Conservation (phyloP, 2,113 vertebrate species). For the Menura novaehollandiae region DNA sequence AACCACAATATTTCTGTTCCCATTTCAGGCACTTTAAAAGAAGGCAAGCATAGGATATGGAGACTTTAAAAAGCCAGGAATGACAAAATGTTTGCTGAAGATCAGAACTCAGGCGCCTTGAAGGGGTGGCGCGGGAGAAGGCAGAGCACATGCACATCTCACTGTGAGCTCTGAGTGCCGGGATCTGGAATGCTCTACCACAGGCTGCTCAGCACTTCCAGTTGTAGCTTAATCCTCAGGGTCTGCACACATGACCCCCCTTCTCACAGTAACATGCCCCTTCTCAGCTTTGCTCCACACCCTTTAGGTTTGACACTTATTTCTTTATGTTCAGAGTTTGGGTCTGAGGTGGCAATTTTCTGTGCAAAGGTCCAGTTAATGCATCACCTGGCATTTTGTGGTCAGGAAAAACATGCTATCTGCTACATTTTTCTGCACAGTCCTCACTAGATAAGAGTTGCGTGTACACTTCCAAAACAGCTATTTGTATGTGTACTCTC, state of each 20-base stretch:
- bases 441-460: background rate
- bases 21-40: background rate
- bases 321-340: background rate
- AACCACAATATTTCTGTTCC: background rate
- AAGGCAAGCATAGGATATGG: background rate
- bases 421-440: background rate
- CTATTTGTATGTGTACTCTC: background rate
- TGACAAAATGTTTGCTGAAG: background rate
- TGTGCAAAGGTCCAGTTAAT: background rate
- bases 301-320: background rate
- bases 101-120: background rate
- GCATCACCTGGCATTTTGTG: background rate
- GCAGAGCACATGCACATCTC: background rate
- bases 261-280: background rate
- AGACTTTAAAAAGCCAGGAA: background rate
- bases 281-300: background rate
- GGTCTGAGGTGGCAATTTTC: background rate
- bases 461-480: background rate
- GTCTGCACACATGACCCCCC: background rate
- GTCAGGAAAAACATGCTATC: background rate
- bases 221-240: background rate
- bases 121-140: accelerated
- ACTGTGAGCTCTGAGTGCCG: accelerated
- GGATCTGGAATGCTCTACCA: accelerated
- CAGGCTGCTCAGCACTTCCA: background rate